phyloP scores from a whole-genome alignment of 2,797 vertebrate genomes.

The Vultur gryphus region DNA sequence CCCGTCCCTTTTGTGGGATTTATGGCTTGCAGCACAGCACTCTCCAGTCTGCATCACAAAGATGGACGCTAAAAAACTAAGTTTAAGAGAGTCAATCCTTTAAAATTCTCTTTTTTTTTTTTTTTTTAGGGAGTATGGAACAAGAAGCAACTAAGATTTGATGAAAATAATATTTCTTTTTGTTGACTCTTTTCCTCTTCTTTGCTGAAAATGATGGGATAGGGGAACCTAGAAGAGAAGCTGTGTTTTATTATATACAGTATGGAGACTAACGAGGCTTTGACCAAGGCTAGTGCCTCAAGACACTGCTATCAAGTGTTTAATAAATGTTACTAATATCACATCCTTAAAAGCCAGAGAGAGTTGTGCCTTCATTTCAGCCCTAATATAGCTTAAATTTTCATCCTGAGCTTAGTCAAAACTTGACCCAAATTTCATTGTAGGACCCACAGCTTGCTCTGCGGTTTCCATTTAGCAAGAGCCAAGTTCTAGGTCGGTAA shows the following conservation, averaged over 20 bases:
- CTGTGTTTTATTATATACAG: not conserved
- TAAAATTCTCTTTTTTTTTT: not conserved
- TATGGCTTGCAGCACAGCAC: not conserved
- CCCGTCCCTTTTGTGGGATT: rapidly evolving
- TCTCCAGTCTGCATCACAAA: not conserved
- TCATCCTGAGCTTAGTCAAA: not conserved
- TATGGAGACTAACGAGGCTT: not conserved
- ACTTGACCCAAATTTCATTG: not conserved
- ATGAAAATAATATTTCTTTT: not conserved
- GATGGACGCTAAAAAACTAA: not conserved
- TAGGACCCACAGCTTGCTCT: not conserved
- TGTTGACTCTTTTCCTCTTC: not conserved
- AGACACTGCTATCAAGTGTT: not conserved
- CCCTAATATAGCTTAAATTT: not conserved
- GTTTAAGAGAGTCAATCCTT: not conserved
- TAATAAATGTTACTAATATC: not conserved
- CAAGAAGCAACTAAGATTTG: not conserved
- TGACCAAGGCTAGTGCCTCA: not conserved
- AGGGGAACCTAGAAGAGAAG: not conserved
- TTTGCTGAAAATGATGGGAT: not conserved
- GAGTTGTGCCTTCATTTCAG: not conserved
- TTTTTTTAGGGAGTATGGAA: too few relatives aligned
- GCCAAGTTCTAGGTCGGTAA: not conserved
- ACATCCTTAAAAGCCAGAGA: not conserved
- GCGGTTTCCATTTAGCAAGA: not conserved